These are phyloP conservation scores for Chaetops frenatus DNA, from an alignment of 2,113 vertebrate species.

Conservation along the genomic window DNA sequence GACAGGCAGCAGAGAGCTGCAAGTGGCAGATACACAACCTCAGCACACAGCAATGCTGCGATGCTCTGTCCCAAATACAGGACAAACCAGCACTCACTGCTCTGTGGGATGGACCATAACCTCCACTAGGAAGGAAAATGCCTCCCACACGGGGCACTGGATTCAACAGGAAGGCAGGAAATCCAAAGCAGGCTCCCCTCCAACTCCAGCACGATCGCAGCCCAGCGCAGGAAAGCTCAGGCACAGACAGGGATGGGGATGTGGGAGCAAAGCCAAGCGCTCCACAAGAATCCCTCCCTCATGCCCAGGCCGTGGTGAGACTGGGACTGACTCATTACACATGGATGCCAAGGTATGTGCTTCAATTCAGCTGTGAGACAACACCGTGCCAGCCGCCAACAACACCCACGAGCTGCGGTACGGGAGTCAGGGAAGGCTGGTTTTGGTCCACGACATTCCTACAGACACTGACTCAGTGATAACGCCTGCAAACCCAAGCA, in stretches of 20 bases:
- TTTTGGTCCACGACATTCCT: background rate
- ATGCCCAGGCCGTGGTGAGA: constrained; percentile 1
- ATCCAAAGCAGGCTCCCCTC: constrained; percentile 55
- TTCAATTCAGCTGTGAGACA: background rate
- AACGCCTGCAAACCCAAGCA: background rate
- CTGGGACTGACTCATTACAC: constrained; percentile 47
- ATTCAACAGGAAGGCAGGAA: constrained; percentile 63
- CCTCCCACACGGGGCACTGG: constrained; percentile 35
- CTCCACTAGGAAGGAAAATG: constrained; percentile 31
- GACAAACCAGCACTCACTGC: background rate
- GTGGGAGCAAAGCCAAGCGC: background rate
- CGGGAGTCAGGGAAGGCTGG: background rate
- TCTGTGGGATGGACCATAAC: background rate
- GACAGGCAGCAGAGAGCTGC: background rate
- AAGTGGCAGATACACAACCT: background rate
- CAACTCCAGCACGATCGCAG: background rate
- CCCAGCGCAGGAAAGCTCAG: constrained; percentile 11
- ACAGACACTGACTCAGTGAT: background rate
- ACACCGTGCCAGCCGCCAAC: background rate
- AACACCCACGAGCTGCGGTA: background rate
- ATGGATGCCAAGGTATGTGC: constrained; percentile 21
- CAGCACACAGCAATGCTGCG: background rate
- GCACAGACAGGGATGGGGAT: constrained; percentile 14
- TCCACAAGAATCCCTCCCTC: constrained; percentile 26
- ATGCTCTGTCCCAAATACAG: background rate